Evolutionary conservation across 1,140 invertebrate species (phyloP).

Genomic region (Araneus ventricosus): DNA sequence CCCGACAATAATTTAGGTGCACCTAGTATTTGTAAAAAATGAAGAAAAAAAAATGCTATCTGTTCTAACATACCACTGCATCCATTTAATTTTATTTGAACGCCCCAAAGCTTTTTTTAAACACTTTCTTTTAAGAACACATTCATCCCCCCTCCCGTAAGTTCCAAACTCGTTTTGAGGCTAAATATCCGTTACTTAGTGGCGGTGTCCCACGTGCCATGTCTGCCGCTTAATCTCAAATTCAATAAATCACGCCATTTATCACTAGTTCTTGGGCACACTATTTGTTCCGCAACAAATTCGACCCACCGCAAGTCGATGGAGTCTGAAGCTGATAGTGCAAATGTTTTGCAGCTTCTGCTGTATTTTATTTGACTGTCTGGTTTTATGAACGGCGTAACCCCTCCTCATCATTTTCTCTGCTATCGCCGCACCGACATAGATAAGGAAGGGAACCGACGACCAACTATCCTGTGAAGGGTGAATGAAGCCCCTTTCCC

Average conservation of each 20-base stretch:
- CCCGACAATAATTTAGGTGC: too few relatives aligned
- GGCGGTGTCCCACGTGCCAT: background rate
- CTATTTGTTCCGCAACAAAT: conserved; percentile 31
- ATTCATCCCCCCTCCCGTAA: background rate
- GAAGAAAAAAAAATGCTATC: too few relatives aligned
- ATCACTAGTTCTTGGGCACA: background rate
- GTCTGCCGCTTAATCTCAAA: conserved; percentile 1
- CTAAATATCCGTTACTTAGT: background rate
- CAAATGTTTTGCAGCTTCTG: background rate
- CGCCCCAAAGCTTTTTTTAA: background rate
- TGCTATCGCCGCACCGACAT: background rate
- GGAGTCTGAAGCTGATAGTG: conserved; percentile 11
- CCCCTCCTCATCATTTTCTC: background rate
- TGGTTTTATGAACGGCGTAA: conserved; percentile 2
- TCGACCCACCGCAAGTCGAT: conserved; percentile 23
- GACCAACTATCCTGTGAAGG: conserved; percentile 18
- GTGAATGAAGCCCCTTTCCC: background rate
- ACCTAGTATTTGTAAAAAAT: too few relatives aligned
- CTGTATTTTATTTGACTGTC: conserved; percentile 33
- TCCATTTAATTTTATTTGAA: background rate
- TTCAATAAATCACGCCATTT: conserved; percentile 15
- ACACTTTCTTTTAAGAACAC: background rate
- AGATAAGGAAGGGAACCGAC: conserved; percentile 17
- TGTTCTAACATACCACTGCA: background rate
- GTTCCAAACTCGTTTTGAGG: background rate